These are phyloP conservation scores for Torymus aiolomorphi DNA, from an alignment of 2,888 invertebrate genomes.

Conservation along the genomic window DNA sequence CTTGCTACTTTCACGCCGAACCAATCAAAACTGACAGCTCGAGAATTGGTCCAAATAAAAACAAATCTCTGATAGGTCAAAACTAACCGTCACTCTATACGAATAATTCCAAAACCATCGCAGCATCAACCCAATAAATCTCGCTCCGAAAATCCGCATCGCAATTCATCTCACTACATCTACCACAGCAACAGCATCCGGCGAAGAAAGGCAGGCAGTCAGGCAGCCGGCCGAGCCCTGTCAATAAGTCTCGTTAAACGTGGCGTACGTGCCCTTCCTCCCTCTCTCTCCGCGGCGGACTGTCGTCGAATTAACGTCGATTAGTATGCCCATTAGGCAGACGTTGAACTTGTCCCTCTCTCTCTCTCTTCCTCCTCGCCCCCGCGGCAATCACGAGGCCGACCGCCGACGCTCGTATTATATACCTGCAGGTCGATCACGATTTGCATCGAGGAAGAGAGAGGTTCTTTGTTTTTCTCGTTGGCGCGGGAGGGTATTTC, in stretches of 20 bases:
- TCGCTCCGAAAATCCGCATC: too few relatives aligned
- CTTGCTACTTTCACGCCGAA: too few relatives aligned
- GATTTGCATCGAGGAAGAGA: slow-evolving; percentile 50
- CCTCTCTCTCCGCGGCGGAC: slow-evolving; percentile 31
- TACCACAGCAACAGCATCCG: not conserved
- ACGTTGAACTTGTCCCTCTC: slow-evolving; percentile 69
- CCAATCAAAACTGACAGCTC: too few relatives aligned
- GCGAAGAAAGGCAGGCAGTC: slow-evolving; percentile 11
- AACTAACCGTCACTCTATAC: too few relatives aligned
- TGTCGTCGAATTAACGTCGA: slow-evolving; percentile 72
- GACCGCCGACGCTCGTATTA: slow-evolving; percentile 12
- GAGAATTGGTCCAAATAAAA: too few relatives aligned
- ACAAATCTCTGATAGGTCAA: too few relatives aligned
- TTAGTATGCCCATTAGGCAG: slow-evolving; percentile 73
- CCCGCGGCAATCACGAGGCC: not conserved
- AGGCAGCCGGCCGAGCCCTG: slow-evolving; percentile 51
- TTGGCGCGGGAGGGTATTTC: too few relatives aligned
- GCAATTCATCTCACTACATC: too few relatives aligned
- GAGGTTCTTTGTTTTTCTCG: not conserved
- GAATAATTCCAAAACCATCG: too few relatives aligned
- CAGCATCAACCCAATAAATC: too few relatives aligned
- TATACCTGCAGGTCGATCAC: slow-evolving; percentile 56
- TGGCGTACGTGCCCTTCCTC: slow-evolving; percentile 59
- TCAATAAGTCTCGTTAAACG: slow-evolving; percentile 67
- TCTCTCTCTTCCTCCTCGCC: slow-evolving; percentile 6